Conservation (phyloP, 2,113 vertebrate genomes). For the Dipodomys stephensi region DNA sequence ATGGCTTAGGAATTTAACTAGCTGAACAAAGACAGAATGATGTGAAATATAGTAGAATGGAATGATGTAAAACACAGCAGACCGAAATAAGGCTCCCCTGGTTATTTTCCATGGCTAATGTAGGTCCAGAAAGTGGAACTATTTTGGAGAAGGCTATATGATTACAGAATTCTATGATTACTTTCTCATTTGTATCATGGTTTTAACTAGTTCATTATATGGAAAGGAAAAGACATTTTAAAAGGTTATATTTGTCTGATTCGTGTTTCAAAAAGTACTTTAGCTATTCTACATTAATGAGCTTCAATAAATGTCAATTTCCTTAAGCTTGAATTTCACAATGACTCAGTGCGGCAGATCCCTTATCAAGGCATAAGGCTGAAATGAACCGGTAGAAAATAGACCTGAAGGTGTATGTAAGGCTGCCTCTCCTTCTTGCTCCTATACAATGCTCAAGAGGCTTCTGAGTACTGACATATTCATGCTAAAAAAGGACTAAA, state of each 20-base stretch:
- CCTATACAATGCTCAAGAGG: neutral
- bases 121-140: neutral
- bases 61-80: neutral
- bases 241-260: neutral
- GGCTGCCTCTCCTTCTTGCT: neutral
- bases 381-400: neutral
- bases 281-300: neutral
- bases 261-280: neutral
- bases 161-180: neutral
- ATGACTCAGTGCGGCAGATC: neutral
- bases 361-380: neutral
- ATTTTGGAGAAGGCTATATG: neutral
- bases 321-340: neutral
- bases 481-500: neutral
- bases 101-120: neutral
- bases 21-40: neutral
- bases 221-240: neutral
- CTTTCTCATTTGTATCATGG: slow-evolving; percentile 3
- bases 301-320: neutral
- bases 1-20: neutral
- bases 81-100: neutral
- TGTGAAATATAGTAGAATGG: neutral
- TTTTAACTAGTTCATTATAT: slow-evolving; percentile 31
- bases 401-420: neutral
- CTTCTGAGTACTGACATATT: neutral